Evolutionary conservation across 2,113 vertebrate genomes (phyloP).

Genomic region (Salvelinus fontinalis): DNA sequence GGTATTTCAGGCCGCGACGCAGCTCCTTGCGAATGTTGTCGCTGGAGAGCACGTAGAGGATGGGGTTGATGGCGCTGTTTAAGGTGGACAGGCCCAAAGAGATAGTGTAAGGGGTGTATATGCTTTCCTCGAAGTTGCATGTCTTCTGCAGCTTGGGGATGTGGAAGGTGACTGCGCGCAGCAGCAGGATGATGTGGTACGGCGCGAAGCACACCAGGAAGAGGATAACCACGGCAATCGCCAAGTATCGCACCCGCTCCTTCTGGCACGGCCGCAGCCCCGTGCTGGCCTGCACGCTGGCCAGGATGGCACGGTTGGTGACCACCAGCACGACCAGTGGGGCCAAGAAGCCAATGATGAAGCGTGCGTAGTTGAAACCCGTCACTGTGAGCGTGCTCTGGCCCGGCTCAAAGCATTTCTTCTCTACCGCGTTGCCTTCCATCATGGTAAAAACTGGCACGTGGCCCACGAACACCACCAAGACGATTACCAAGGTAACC

Average conservation of each 20-base stretch:
- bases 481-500: constrained; percentile 46
- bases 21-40: constrained; percentile 77
- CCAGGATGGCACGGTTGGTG: constrained; percentile 78
- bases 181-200: constrained; percentile 81
- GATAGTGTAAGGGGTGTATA: constrained; percentile 72
- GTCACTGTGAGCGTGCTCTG: constrained; percentile 40
- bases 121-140: constrained; percentile 64
- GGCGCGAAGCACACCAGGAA: constrained; percentile 88
- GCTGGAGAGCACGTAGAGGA: constrained; percentile 83
- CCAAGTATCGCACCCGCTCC: constrained; percentile 70
- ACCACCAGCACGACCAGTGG: constrained; percentile 75
- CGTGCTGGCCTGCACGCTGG: constrained; percentile 62
- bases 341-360: constrained; percentile 74
- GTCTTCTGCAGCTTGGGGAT: neutral
- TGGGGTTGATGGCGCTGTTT: constrained; percentile 81
- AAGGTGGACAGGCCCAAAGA: constrained; percentile 82
- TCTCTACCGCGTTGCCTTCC: fast-evolving
- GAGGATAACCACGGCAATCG: constrained; percentile 73
- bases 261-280: constrained; percentile 72
- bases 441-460: constrained; percentile 66
- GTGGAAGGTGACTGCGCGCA: constrained; percentile 66
- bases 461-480: constrained; percentile 64
- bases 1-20: constrained; percentile 32
- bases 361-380: constrained; percentile 70
- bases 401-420: constrained; percentile 80